Conservation (phyloP, 2,113 vertebrate genomes). For the Numenius arquata region DNA sequence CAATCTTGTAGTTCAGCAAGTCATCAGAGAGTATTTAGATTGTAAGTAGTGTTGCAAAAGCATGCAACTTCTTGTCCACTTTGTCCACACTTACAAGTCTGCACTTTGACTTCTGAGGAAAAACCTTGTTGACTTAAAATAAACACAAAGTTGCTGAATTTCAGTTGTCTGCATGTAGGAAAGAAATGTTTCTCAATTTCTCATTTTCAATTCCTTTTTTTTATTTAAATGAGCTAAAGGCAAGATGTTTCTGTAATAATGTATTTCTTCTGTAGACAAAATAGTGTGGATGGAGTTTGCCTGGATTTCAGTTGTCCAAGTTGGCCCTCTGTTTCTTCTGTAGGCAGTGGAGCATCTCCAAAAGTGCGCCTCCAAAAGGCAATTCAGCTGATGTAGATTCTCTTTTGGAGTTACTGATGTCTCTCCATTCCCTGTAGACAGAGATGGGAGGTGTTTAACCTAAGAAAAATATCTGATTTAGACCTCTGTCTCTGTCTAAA, state of each 20-base stretch:
- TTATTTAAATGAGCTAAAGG: not conserved
- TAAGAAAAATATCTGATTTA: not conserved
- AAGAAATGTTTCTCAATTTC: not conserved
- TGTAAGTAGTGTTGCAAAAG: not conserved
- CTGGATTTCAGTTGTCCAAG: not conserved
- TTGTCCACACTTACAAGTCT: not conserved
- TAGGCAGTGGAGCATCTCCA: not conserved
- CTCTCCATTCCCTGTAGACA: not conserved
- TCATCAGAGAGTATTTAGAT: not conserved
- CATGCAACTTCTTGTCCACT: not conserved
- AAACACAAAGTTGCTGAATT: not conserved
- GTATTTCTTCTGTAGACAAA: not conserved
- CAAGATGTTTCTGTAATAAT: not conserved
- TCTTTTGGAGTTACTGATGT: not conserved
- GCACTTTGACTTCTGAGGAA: not conserved
- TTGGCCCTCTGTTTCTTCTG: not conserved
- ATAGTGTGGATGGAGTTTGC: not conserved
- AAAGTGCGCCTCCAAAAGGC: not conserved
- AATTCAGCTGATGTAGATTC: not conserved
- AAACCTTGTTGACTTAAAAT: not conserved
- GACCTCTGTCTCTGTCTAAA: not conserved
- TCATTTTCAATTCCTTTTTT: not conserved
- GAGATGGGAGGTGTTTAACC: not conserved
- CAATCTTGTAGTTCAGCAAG: not conserved
- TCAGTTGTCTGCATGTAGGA: not conserved